Conservation (phyloP, 2,888 invertebrate genomes). For the Lasioglossum figueresi region DNA sequence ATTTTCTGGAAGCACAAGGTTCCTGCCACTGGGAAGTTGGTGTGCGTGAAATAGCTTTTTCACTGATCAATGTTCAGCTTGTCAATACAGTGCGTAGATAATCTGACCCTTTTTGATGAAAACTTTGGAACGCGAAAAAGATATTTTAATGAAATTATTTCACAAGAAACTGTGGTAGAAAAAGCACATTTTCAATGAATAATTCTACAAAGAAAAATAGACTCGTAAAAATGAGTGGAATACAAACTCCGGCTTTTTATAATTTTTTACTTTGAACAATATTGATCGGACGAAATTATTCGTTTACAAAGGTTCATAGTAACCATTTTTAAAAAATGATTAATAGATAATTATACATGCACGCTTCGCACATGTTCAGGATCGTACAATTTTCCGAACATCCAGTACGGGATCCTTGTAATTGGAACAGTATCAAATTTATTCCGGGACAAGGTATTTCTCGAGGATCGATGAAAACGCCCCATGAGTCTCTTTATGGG, state of each 20-base stretch:
- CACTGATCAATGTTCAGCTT: neutral
- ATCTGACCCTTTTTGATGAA: rapidly evolving
- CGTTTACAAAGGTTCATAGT: too few species aligned
- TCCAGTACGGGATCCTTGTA: neutral
- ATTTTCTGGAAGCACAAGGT: neutral
- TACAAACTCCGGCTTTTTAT: too few species aligned
- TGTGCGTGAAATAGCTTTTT: neutral
- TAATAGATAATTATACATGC: neutral
- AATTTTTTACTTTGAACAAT: too few species aligned
- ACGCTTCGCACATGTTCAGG: neutral
- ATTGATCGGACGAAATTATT: too few species aligned
- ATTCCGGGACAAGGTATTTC: neutral
- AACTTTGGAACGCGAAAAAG: neutral
- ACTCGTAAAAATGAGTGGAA: too few species aligned
- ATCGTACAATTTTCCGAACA: neutral
- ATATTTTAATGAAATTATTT: neutral
- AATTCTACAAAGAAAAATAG: neutral
- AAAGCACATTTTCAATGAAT: neutral
- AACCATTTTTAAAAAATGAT: too few species aligned
- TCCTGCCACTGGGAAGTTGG: neutral
- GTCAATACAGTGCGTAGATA: neutral
- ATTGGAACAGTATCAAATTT: neutral
- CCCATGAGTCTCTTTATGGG: neutral
- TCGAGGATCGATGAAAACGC: neutral
- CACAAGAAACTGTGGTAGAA: neutral